Percentiles rank a stretch among this genome's conserved stretches.
phyloP scores from a whole-genome alignment of 2,113 vertebrate species.

The Pionites leucogaster region DNA sequence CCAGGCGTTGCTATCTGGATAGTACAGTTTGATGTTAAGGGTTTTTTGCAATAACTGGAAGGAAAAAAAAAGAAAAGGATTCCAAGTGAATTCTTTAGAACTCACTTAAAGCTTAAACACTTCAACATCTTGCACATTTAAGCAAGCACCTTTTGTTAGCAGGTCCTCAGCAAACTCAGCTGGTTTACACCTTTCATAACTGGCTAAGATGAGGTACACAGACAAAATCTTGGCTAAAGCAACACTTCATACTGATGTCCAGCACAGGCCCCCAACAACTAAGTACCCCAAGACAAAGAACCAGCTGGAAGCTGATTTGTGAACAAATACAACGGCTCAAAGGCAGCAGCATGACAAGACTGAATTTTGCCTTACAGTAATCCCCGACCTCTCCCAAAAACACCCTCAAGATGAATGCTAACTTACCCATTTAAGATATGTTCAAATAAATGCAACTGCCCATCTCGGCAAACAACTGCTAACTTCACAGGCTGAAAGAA shows the following conservation, averaged over 20 bases:
- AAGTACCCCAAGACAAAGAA: background rate
- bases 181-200: background rate
- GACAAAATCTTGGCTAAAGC: background rate
- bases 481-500: slow-evolving; percentile 89
- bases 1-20: slow-evolving; percentile 90
- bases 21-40: slow-evolving; percentile 86
- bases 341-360: background rate
- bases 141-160: background rate
- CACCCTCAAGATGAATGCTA: background rate
- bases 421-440: slow-evolving; percentile 98
- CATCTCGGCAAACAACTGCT: slow-evolving; percentile 93
- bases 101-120: background rate
- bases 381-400: background rate
- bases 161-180: background rate
- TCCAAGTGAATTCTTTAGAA: background rate
- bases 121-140: background rate
- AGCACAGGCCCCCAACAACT: background rate
- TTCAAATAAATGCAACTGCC: slow-evolving; percentile 95
- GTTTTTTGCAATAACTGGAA: slow-evolving; percentile 92
- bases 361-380: background rate
- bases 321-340: background rate
- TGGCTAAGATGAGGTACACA: background rate
- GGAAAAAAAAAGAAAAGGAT: background rate
- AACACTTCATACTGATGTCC: background rate
- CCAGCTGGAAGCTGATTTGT: background rate